phyloP scores from a whole-genome alignment of 2,797 vertebrate species.

The Thalassophryne amazonica region DNA sequence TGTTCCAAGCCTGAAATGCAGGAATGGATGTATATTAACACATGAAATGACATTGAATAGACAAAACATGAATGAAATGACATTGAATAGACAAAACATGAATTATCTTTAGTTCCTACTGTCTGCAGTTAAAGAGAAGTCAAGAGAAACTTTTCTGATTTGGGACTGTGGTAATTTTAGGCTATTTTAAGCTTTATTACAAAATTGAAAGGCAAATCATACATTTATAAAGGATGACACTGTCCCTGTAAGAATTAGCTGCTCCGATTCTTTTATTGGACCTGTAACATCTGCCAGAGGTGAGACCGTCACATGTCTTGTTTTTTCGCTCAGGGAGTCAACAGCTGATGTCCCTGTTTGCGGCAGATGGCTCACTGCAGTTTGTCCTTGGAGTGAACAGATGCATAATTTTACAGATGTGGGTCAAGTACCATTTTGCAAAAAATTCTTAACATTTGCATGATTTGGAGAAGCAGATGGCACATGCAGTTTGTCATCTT shows the following conservation, averaged over 20 bases:
- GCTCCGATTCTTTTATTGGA: neutral
- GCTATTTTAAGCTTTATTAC: no score
- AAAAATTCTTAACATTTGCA: slow-evolving; percentile 14
- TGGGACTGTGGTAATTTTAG: no score
- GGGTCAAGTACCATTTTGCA: slow-evolving; percentile 38
- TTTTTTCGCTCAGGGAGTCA: neutral
- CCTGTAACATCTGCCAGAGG: neutral
- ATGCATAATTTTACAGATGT: slow-evolving; percentile 35
- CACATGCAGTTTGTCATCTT: neutral
- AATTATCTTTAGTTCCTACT: no score
- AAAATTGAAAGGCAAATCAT: no score
- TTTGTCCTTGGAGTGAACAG: slow-evolving; percentile 12
- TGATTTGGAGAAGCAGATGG: slow-evolving; percentile 32
- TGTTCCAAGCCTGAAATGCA: no score
- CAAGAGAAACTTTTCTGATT: no score
- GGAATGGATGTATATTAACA: no score
- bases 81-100: no score
- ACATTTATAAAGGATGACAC: no score
- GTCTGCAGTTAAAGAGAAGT: no score
- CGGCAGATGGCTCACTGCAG: slow-evolving; percentile 27
- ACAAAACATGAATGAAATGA: no score
- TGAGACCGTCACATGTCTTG: neutral
- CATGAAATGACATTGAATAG: no score
- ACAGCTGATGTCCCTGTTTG: slow-evolving; percentile 26
- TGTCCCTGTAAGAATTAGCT: neutral